Percentiles rank a stretch among this genome's conserved stretches.
phyloP scores from a whole-genome alignment of 2,888 invertebrate genomes.

The Trissolcus brochymenae region DNA sequence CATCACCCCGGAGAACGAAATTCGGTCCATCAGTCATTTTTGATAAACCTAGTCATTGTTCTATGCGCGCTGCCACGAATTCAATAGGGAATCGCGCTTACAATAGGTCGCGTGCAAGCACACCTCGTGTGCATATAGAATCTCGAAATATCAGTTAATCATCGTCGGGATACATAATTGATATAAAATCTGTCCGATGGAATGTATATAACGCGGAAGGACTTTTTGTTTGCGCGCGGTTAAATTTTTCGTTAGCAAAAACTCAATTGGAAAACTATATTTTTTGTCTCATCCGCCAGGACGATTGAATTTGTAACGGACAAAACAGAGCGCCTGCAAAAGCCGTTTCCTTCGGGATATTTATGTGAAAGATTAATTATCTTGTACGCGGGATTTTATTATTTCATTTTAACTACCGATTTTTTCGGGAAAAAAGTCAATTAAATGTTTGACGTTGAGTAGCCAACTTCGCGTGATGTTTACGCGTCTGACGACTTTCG shows the following conservation, averaged over 20 bases:
- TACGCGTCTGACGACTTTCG: too few relatives aligned
- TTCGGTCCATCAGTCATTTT: conserved; percentile 24
- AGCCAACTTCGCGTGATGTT: conserved; percentile 6
- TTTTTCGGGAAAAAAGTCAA: too few relatives aligned
- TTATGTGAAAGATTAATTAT: too few relatives aligned
- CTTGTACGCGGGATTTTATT: too few relatives aligned
- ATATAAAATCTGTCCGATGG: conserved; percentile 4
- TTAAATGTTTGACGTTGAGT: background rate
- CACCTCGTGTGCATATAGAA: background rate
- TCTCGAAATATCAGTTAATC: conserved; percentile 16
- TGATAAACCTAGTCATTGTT: conserved; percentile 14
- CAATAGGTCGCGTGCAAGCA: conserved; percentile 4
- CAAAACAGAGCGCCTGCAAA: too few relatives aligned
- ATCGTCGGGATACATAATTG: conserved; percentile 14
- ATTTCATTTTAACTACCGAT: too few relatives aligned
- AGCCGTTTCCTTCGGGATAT: too few relatives aligned
- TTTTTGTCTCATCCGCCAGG: background rate
- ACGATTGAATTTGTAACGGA: too few relatives aligned
- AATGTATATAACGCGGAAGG: background rate
- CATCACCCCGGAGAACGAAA: background rate
- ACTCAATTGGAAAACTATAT: too few relatives aligned
- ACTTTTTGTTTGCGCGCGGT: background rate
- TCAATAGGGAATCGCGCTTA: conserved; percentile 8
- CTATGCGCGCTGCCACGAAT: conserved; percentile 11
- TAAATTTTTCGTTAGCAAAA: background rate